Percentiles rank a stretch among this genome's conserved stretches.
These are phyloP conservation scores for Pterocles orientalis DNA, from an alignment of 2,113 vertebrate genomes.

Conservation along the genomic window DNA sequence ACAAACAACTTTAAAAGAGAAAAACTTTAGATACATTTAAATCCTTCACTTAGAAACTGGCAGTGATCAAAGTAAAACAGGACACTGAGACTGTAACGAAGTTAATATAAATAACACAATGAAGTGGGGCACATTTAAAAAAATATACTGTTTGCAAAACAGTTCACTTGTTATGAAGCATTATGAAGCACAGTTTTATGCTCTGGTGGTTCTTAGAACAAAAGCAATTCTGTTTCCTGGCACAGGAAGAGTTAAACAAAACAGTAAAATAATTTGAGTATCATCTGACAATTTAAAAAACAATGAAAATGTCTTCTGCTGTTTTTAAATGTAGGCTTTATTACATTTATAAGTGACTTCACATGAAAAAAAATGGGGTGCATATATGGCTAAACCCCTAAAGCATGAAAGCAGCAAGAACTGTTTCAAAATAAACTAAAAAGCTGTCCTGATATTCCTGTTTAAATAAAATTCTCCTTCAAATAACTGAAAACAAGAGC, in stretches of 20 bases:
- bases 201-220: not conserved
- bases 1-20: not conserved
- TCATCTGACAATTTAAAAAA: not conserved
- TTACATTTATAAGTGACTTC: not conserved
- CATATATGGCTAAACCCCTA: not conserved
- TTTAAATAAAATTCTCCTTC: not conserved
- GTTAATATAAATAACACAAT: not conserved
- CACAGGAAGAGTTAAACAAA: not conserved
- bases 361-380: not conserved
- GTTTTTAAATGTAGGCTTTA: not conserved
- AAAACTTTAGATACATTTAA: not conserved
- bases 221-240: not conserved
- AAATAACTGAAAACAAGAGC: not conserved
- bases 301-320: not conserved
- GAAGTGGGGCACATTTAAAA: not conserved
- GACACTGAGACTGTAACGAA: not conserved
- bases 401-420: not conserved
- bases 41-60: not conserved
- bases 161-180: not conserved
- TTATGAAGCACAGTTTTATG: not conserved
- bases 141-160: not conserved
- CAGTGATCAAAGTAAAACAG: not conserved
- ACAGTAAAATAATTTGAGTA: not conserved
- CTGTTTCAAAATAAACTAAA: not conserved
- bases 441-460: not conserved